phyloP scores from a whole-genome alignment of 1,140 invertebrate species.

The Piezodorus guildinii region DNA sequence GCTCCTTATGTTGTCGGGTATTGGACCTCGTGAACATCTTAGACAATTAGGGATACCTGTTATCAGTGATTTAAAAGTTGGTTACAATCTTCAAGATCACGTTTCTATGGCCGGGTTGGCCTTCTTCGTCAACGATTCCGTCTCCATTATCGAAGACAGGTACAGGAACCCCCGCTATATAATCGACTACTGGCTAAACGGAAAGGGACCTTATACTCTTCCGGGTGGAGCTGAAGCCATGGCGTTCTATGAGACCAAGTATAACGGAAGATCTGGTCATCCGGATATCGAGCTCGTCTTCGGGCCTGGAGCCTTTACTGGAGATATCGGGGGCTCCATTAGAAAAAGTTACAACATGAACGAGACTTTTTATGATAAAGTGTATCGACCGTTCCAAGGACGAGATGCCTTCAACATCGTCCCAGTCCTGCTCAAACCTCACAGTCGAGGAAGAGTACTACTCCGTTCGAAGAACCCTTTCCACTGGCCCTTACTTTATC shows the following conservation, averaged over 20 bases:
- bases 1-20: constrained; percentile 59
- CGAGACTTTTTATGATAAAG: constrained; percentile 26
- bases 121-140: constrained; percentile 39
- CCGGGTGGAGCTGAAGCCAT: constrained; percentile 37
- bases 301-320: constrained; percentile 57
- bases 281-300: constrained; percentile 72
- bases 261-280: constrained; percentile 31
- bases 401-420: constrained; percentile 37
- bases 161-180: constrained; percentile 52
- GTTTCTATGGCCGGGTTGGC: constrained; percentile 46
- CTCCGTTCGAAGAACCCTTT: constrained; percentile 42
- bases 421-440: constrained; percentile 40
- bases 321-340: constrained; percentile 55
- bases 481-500: constrained; percentile 47
- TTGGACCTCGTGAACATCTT: constrained; percentile 57
- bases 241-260: constrained; percentile 37
- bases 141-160: constrained; percentile 44
- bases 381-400: constrained; percentile 26
- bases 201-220: constrained; percentile 33
- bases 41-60: constrained; percentile 51
- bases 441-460: constrained; percentile 38
- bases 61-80: constrained; percentile 43
- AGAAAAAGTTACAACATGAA: constrained; percentile 36
- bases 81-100: constrained; percentile 46
- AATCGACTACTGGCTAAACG: constrained; percentile 32